Evolutionary conservation across 92 coral and sea anemone species (phyloP), one percentile per base, ranked within the genome.

Genomic region (Zoanthus gigantus): DNA sequence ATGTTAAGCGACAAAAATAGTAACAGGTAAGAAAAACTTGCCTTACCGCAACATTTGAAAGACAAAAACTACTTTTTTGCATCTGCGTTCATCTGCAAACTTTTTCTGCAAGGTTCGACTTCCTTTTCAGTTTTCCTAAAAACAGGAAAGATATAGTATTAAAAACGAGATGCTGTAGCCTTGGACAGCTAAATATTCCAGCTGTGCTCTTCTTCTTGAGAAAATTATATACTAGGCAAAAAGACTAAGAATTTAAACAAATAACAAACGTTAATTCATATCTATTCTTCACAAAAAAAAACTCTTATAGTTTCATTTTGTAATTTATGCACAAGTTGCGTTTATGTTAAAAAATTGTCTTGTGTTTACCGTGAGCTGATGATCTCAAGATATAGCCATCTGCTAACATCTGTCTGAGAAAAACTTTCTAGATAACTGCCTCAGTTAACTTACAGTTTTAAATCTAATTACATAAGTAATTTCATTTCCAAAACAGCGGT

Each of bases 1-100:
- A 37, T 37, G 42, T 37, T 37, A 2, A 37, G 42, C 42, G 2
- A 37, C 42, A 37, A 37, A 53, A 17, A 53, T 29, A 44, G 65
- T 37, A 11, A n/a, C 0, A 23, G 29, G 23, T 67, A 16, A 67
- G 16, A 18, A 23, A n/a, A 67, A 67, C 58, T 80, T 14, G 60
- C 2, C 84, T 80, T 80, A 80, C 84, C 73, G 74, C 72, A 63
- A 44, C 74, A 80, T 80, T 80, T 80, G 73, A 80, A 4, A 63
- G 45, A 37, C 42, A 37, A 76, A 76, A 52, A 76, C 18, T 37
- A 80, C 56, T 61, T 47, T 42, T 80, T 80, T 60, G 72, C 84
- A 80, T 80, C 72, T 63, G 84, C 73, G 45, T 47, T 80, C 74
- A 80, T 61, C 42, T 61, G 84, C 68, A 60, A 65, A 46, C n/a